phyloP scores from a whole-genome alignment of 2,797 vertebrate genomes.

The Pagetopsis macropterus region DNA sequence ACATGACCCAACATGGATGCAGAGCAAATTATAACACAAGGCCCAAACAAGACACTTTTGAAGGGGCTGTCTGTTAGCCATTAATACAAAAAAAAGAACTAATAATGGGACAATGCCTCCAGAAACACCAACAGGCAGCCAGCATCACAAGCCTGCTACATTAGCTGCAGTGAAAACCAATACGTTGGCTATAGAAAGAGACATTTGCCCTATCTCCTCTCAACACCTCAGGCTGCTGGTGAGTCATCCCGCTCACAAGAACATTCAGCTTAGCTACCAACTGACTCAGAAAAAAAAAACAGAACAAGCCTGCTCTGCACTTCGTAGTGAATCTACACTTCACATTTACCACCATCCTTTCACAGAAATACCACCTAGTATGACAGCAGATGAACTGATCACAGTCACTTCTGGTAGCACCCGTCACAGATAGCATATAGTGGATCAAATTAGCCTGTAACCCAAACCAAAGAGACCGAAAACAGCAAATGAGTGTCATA shows the following conservation, averaged over 20 bases:
- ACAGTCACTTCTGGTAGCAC: conserved; percentile 40
- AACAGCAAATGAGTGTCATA: conserved; percentile 51
- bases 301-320: conserved; percentile 60
- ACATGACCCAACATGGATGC: conserved; percentile 71
- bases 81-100: conserved; percentile 55
- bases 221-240: conserved; percentile 81
- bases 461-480: conserved; percentile 43
- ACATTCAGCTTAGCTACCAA: conserved; percentile 81
- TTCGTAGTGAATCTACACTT: conserved; percentile 50
- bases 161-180: conserved; percentile 74
- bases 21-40: conserved; percentile 71
- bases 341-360: conserved; percentile 47
- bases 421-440: conserved; percentile 25
- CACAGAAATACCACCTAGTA: conserved; percentile 43
- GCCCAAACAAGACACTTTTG: conserved; percentile 57
- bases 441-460: conserved; percentile 35
- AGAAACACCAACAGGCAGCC: conserved; percentile 45
- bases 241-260: conserved; percentile 83
- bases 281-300: conserved; percentile 67
- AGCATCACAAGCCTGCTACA: conserved; percentile 53
- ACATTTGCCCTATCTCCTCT: conserved; percentile 78
- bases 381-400: conserved; percentile 42
- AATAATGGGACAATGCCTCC: conserved; percentile 48
- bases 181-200: conserved; percentile 72
- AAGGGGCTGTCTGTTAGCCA: conserved; percentile 51